Base-by-base conservation (phyloP, 2,797 vertebrate genomes). In the Alca torda region DNA sequence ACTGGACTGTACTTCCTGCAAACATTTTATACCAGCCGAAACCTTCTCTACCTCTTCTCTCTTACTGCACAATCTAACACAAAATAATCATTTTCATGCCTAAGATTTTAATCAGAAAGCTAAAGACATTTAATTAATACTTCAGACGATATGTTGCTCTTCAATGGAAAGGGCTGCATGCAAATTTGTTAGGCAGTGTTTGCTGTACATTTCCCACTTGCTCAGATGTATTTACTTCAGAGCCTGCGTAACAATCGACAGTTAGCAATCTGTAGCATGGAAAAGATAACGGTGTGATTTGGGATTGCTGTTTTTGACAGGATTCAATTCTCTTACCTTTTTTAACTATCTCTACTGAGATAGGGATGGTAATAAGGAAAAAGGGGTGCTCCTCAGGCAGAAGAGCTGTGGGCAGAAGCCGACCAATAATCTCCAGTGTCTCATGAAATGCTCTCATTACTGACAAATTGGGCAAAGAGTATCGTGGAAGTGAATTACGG, bases 401-500 rank as follows among this genome's bases (percentile, higher is more conserved):
- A 97, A 89, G 33, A 92, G 28, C 68, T 88, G 78, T 61, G 28
- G 35, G n/a, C 35, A 91, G 61, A 73, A 96, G 37, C n/a, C 4
- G 3, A 51, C 65, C 6, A 21, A 83, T 95, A 50, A 88, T 89
- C 57, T 90, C 76, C 35, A 73, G 24, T n/a, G 91, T 61, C 67
- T 84, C 91, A 83, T 85, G 87, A 87, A 94, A 72, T 24, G 24
- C 17, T 56, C 65, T 73, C 60, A 46, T 96, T 96, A 63, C 64
- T 91, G 75, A 93, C 79, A 72, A 79, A 90, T 80, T 12, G 26
- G 73, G 57, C 50, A 93, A 81, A 90, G 79, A 75, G 53, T 77
- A 90, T 78, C 43, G 10, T 94, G 73, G 57, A 86, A 77, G 53
- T 95, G 93, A 97, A 53, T 97, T 97, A 94, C 7, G 2, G 76